Evolutionary conservation across 2,797 vertebrate species (phyloP), one percentile per base, ranked within the genome.

Genomic region (Acrossocheilus wenchowensis): DNA sequence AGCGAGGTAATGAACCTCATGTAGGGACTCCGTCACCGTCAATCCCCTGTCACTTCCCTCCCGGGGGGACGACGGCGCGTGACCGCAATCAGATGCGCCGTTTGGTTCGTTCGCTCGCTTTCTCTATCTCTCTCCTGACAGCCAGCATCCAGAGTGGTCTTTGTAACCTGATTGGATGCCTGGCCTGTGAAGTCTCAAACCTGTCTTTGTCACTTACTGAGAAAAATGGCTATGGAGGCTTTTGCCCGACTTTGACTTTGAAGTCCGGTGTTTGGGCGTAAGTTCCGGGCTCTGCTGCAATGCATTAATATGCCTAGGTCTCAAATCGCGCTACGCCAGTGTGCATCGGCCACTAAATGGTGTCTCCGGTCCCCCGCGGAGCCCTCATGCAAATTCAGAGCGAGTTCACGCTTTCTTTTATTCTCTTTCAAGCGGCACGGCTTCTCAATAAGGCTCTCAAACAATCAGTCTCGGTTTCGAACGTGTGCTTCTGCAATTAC

Each of bases 1-100:
- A 83, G 82, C 52, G 78, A 87, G 83, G 78, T 88, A 90, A 90
- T 79, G 77, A 85, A 90, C 54, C 87, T 88, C 88, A 87, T 90
- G 83, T 88, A 87, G 88, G 75, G 82, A 87, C 82, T 88, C 81
- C 19, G 73, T 45, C 71, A 52, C 66, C 84, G 84, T 80, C 83
- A 87, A 52, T 62, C 72, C 77, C 66, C 9, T 23, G 75, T 72
- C 83, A 71, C n/a, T 57, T 72, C 6, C 30, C 45, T 43, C 50
- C 66, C 15, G 8, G n/a, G 26, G 71, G 60, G 72, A 64, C 73
- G 21, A 41, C 3, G 2, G 34, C 5, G 41, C 12, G 12, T 23
- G 71, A 86, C 80, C 48, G 6, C 73, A 57, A 62, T 41, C 62
- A 71, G 87, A 72, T 12, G 2, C 34, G 9, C 2, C 5, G 5